Evolutionary conservation across 2,888 invertebrate genomes (phyloP).

Genomic region (Automeris io): DNA sequence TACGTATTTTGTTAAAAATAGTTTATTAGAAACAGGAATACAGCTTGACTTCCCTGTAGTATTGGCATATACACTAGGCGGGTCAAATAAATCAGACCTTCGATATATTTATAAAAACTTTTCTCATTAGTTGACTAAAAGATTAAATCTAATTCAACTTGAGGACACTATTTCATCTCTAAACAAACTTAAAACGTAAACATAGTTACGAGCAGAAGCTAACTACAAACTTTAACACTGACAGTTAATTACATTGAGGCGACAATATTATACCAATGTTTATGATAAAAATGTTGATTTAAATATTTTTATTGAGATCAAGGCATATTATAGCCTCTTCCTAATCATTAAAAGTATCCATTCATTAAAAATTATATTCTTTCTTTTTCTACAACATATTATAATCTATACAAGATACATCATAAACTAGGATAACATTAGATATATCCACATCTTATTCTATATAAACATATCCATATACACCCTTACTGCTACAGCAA

Average conservation of each 20-base stretch:
- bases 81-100: too few species aligned
- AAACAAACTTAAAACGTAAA: too few species aligned
- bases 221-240: not conserved
- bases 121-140: too few species aligned
- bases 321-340: conserved; percentile 41
- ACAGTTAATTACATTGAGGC: not conserved
- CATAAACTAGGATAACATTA: conserved; percentile 62
- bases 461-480: conserved; percentile 72
- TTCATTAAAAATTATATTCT: conserved; percentile 45
- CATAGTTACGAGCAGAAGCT: not conserved
- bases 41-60: too few species aligned
- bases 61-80: too few species aligned
- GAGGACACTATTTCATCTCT: too few species aligned
- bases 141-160: too few species aligned
- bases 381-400: conserved; percentile 50
- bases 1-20: too few species aligned
- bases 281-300: conserved; percentile 35
- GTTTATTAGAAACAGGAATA: too few species aligned
- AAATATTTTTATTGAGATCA: conserved; percentile 64
- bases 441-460: conserved; percentile 74
- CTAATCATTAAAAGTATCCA: conserved; percentile 48
- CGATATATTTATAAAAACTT: too few species aligned
- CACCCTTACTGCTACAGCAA: conserved; percentile 62
- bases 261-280: conserved; percentile 15
- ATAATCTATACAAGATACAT: conserved; percentile 66